Base-by-base conservation (phyloP, 2,888 invertebrate species). In the Agonum fuliginosum region DNA sequence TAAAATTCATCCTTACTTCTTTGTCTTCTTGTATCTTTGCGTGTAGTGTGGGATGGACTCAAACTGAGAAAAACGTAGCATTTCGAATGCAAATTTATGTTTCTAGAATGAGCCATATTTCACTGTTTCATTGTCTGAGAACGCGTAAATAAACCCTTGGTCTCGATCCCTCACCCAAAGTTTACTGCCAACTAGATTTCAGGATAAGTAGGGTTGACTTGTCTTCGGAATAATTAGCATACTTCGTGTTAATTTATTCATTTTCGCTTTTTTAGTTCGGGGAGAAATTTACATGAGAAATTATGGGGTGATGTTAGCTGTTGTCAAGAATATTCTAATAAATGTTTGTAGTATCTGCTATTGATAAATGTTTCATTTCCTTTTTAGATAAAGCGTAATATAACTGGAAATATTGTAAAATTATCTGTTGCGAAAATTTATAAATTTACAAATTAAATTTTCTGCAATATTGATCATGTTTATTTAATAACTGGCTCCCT, bases 71-170 rank as follows among this genome's bases (percentile, higher is more conserved):
- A 46, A 46, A 51, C 51, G 51, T 48, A 37, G 43, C 48, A 54
- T 72, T 72, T 72, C 37, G 58, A 54, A 72, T 72, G 72, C 72
- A 72, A 72, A 72, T 72, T 72, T 72, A 72, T 72, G 43, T 72
- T 54, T 20, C 4, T 27, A 72, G 58, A 72, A 72, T 72, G 58
- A 72, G 54, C 72, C 72, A 72, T 72, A 72, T 72, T 72, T 72
- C 72, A 72, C 58, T 54, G 72, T 54, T 71, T 58, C 72, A 72
- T 72, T 72, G 72, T 72, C 27, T 72, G 54, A 37, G 46, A 46
- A 27, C 43, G 46, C 41, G 71, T 71, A 71, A 71, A 71, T 71
- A 71, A 71, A 48, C 19, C 30, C 17, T 2, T 41, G 8, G 2
- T 24, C 12, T 8, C 8, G 37, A 3, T 10, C 37, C 37, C 6